Base-by-base conservation (phyloP, 35 echinoderm and acorn worm genomes). In the Patiria miniata region DNA sequence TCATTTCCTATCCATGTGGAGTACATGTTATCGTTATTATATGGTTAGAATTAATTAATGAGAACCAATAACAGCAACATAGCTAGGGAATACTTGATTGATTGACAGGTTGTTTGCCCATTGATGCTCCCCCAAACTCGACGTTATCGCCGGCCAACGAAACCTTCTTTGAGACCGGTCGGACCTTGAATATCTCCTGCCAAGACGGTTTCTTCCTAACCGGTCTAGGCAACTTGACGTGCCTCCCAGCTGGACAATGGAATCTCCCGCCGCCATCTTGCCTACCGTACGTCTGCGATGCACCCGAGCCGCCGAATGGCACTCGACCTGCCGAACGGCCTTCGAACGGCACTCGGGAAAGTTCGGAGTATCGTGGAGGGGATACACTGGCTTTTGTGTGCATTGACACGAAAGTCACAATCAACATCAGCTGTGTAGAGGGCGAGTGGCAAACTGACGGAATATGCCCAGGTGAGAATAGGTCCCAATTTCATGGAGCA, bases 391-490 rank as follows among this genome's bases (percentile, higher is more conserved):
- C 34, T n/a, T 73, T 28, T 30, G 26, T 26, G 14, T 73, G 65
- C 29, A 28, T 14, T 14, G 65, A 73, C 29, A 28, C 34, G 2
- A 26, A 73, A 14, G 26, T 34, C 26, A 30, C 65, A 34, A 23
- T 73, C 10, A 73, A 30, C 65, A 34, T 73, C 26, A 73, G 23
- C 22, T 73, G 65, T 30, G 14, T 73, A 1, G 26, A 73, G 65
- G 65, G 65, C 65, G 65, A 73, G 26, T 73, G 65, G 65, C 14
- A 26, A 23, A 8, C 65, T 26, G 65, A 32, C 8, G 19, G 21
- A 34, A 12, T 34, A 30, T 73, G 65, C 26, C 65, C 65, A 73
- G 65, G 65, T 73, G n/a, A n/a, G n/a, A n/a, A n/a, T n/a, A n/a
- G n/a, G n/a, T n/a, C n/a, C n/a, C n/a, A n/a, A n/a, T n/a, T n/a